These are phyloP conservation scores for Parnassius glacialis DNA, from an alignment of 2,888 invertebrate species.

Conservation along the genomic window DNA sequence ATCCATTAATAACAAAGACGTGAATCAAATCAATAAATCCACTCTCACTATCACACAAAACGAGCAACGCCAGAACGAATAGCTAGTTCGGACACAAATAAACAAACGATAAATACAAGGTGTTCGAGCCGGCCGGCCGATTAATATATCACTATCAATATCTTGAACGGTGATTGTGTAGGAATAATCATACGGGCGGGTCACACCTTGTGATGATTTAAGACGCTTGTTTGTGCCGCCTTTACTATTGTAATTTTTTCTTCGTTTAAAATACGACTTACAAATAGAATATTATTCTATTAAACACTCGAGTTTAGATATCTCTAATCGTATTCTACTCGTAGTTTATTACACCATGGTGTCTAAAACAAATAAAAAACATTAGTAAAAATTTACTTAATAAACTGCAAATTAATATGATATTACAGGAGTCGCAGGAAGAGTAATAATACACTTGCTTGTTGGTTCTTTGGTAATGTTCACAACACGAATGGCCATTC, in stretches of 20 bases:
- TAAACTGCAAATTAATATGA: no score
- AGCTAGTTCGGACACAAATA: slow-evolving; percentile 31
- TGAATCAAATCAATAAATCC: slow-evolving; percentile 25
- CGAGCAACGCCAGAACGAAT: slow-evolving; percentile 27
- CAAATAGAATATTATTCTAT: background rate
- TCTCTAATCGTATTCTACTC: background rate
- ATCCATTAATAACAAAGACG: slow-evolving; percentile 16
- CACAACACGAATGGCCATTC: no score
- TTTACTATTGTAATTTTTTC: slow-evolving; percentile 27
- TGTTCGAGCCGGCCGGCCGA: slow-evolving; percentile 28
- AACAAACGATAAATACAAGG: slow-evolving; percentile 31
- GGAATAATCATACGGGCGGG: slow-evolving; percentile 31
- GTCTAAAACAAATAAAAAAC: no score
- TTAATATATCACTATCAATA: slow-evolving; percentile 41
- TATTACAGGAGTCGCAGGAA: no score
- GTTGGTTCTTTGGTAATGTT: no score
- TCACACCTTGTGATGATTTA: slow-evolving; percentile 35
- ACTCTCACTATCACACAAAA: slow-evolving; percentile 7
- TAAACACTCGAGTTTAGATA: background rate
- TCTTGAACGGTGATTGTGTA: slow-evolving; percentile 32
- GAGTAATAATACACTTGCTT: no score
- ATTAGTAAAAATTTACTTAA: no score
- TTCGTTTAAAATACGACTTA: slow-evolving; percentile 9
- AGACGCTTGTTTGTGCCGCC: slow-evolving; percentile 25
- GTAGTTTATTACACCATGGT: background rate